Percentiles rank a stretch among this genome's conserved stretches.
phyloP scores from a whole-genome alignment of 2,797 vertebrate genomes.

The Hyperoplus lanceolatus region DNA sequence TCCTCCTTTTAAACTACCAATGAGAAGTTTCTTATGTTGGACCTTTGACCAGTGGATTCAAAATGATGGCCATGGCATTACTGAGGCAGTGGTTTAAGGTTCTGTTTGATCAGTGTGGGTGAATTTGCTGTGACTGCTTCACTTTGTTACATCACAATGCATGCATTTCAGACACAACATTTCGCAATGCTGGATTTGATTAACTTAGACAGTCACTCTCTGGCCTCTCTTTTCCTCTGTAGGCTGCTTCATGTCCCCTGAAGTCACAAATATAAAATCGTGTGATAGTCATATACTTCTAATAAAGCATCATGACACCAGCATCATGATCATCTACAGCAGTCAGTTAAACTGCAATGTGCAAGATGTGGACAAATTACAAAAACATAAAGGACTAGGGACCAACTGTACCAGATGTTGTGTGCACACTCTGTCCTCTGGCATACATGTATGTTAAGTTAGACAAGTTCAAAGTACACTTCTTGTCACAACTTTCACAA shows the following conservation, averaged over 20 bases:
- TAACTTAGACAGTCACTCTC: neutral
- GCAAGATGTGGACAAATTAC: neutral
- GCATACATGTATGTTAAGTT: neutral
- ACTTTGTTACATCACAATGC: no score
- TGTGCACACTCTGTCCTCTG: neutral
- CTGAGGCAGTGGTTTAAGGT: neutral
- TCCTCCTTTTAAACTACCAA: no score
- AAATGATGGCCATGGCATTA: neutral
- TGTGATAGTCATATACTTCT: slow-evolving; percentile 1
- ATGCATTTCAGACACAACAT: neutral
- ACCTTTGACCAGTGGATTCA: neutral
- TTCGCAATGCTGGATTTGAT: neutral
- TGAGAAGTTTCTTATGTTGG: neutral
- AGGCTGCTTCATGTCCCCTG: slow-evolving; percentile 1
- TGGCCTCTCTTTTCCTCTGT: slow-evolving; percentile 15
- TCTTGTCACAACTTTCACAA: slow-evolving; percentile 10
- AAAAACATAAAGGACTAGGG: neutral
- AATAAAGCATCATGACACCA: neutral
- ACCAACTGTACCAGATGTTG: neutral
- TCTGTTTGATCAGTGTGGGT: neutral
- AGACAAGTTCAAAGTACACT: neutral
- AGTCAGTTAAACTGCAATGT: neutral
- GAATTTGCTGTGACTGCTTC: neutral
- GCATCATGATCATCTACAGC: neutral
- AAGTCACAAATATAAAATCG: neutral